A percentile compares a stretch with the other conserved stretches of the same genome.
phyloP scores from a whole-genome alignment of 1,140 invertebrate species.

The Drosophila oshimai region DNA sequence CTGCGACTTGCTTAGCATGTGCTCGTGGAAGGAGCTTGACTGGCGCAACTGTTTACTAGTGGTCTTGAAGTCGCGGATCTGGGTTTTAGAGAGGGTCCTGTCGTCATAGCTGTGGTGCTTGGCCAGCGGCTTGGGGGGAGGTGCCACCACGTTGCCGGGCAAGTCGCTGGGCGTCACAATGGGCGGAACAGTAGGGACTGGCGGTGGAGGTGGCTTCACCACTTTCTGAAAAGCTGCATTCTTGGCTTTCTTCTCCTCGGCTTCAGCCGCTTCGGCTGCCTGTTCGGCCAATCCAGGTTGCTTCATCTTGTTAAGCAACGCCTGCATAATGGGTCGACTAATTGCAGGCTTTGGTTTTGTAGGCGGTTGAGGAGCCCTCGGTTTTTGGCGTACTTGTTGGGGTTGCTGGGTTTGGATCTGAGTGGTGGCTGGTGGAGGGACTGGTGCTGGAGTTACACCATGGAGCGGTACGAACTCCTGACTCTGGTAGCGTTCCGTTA shows the following conservation, averaged over 20 bases:
- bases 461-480: conserved; percentile 84
- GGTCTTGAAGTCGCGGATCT: conserved; percentile 86
- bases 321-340: conserved; percentile 75
- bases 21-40: conserved; percentile 86
- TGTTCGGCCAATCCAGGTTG: conserved; percentile 66
- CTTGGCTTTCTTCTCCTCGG: conserved; percentile 37
- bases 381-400: conserved; percentile 54
- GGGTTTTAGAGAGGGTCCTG: conserved; percentile 85
- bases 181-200: conserved; percentile 59
- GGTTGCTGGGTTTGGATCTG: conserved; percentile 68
- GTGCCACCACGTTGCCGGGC: conserved; percentile 58
- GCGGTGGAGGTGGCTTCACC: conserved; percentile 52
- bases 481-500: conserved; percentile 86
- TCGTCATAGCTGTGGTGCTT: conserved; percentile 86
- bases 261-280: conserved; percentile 66
- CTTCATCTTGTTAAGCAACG: conserved; percentile 77
- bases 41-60: conserved; percentile 85
- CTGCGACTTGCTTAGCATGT: conserved; percentile 83
- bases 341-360: conserved; percentile 75
- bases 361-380: conserved; percentile 65
- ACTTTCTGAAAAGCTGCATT: conserved; percentile 1
- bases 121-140: conserved; percentile 84
- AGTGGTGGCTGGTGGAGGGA: conserved; percentile 23
- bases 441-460: background rate
- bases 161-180: conserved; percentile 71